phyloP scores from a whole-genome alignment of 1,140 invertebrate species.

The Drosophila lowei region DNA sequence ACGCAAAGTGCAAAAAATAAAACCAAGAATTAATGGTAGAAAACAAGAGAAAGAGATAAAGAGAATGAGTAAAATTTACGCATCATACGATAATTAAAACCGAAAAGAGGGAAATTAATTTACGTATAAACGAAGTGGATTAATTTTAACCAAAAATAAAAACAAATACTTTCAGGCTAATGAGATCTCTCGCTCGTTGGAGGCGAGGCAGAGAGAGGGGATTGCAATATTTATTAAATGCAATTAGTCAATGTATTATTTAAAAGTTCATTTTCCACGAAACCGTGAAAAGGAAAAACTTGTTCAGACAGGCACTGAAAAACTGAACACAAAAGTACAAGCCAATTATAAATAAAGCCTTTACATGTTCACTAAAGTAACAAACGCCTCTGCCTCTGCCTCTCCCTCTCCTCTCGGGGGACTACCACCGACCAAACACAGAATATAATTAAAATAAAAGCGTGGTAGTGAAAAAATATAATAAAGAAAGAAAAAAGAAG shows the following conservation, averaged over 20 bases:
- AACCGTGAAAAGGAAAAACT: constrained; percentile 28
- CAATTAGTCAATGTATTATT: constrained; percentile 37
- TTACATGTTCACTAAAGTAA: constrained; percentile 21
- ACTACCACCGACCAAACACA: constrained; percentile 22
- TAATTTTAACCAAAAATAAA: constrained; percentile 35
- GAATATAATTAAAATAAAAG: constrained; percentile 47
- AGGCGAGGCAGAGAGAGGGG: background rate
- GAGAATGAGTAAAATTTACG: constrained; percentile 30
- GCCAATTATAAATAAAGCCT: constrained; percentile 42
- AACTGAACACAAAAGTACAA: constrained; percentile 1
- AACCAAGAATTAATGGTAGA: too few species aligned
- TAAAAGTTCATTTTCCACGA: constrained; percentile 19
- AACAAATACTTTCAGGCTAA: constrained; percentile 1
- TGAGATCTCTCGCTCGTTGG: constrained; percentile 12
- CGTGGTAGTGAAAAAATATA: constrained; percentile 5
- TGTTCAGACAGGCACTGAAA: background rate
- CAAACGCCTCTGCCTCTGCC: background rate
- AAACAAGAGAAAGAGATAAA: constrained; percentile 2
- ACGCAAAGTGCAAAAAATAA: constrained; percentile 40
- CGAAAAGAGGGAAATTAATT: constrained; percentile 7
- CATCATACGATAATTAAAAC: constrained; percentile 47
- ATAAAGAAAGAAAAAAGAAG: background rate
- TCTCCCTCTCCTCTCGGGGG: constrained; percentile 1
- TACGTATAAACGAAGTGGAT: too few species aligned
- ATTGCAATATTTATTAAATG: constrained; percentile 14